Base-by-base conservation (phyloP, 2,113 vertebrate genomes). In the Alces alces region DNA sequence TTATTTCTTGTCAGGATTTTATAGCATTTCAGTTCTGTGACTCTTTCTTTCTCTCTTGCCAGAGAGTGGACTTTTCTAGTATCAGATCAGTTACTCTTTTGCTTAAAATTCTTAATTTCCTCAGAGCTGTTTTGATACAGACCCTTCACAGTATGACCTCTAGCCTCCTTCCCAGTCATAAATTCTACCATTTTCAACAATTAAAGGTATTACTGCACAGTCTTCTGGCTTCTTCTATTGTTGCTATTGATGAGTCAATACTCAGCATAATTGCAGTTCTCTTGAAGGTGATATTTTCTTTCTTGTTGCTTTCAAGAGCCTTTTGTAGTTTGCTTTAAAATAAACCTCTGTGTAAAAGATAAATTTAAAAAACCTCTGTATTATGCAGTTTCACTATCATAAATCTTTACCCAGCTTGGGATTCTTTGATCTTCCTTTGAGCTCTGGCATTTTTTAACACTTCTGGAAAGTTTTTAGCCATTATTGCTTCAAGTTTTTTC, bases 61-160 rank as follows among this genome's bases (percentile, higher is more conserved):
- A 30, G 17, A 60, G 33, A 79, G 6, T 70, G 14, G n/a, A 30
- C 12, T 30, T 88, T 61, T 43, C 52, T 36, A 47, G 0, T 88
- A 50, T 90, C 30, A 92, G 13, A 88, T 76, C 25, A 84, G 19
- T 85, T 78, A 58, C 36, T 92, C n/a, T 70, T 27, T 6, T 57
- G 47, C 61, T 78, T 84, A 78, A 89, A 85, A 84, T 87, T 96
- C 36, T 84, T 83, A n/a, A 45, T 88, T 96, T 89, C 39, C 76
- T 73, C 27, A 84, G 55, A 96, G 36, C 14, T 39, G 39, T 39
- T 78, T 11, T 30, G 55, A 82, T 23, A 66, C 5, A 86, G 33
- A 30, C 66, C 25, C 9, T 61, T 79, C 10, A 14, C 64, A 43
- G 39, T 36, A 25, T 39, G 83, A 57, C 33, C 39, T 82, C 50